Evolutionary conservation across 1,140 invertebrate genomes (phyloP), one percentile per base, ranked within the genome.

Genomic region (Drosophila nigrodunni): DNA sequence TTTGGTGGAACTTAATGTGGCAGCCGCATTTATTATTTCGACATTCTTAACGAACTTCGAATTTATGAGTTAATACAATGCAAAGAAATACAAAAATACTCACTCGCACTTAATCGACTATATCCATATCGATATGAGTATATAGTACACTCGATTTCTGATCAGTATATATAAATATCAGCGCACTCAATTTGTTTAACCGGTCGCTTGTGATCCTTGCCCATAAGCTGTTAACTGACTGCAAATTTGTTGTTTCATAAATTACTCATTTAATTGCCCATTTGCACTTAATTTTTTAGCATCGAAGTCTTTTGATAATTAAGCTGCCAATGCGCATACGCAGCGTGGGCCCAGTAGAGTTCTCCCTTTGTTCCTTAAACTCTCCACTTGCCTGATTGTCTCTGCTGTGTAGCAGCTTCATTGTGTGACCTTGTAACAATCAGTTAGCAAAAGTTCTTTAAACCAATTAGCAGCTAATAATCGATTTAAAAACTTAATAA

Each of bases 31-130:
- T 87, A 89, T 87, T 87, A 78, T 87, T 87, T 87, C 83, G 86
- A 90, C 86, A 90, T 90, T 90, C 83, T 90, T 90, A 90, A 90
- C 86, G 86, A 90, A 90, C 87, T 80, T 86, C 41, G 69, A 90
- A 90, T 90, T 90, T 90, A 90, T 90, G 86, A 90, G 82, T 89
- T 85, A 88, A 88, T 89, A 88, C 85, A 88, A 85, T 58, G 58
- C 62, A 50, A 43, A 57, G 46, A 71, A 65, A 60, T 55, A 72
- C 70, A 59, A 47, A 76, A 76, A 66, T 74, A 72, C 44, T 49
- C 60, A 72, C 54, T 49, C 60, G 18, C 49, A 44, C 73, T 57
- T 41, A 39, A 58, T 65, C 11, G 39, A 30, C 15, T 35, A 55
- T 61, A 61, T 54, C n/a, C 15, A 54, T 46, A 55, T n/a, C 18